Conservation (phyloP, 2,113 vertebrate species). For the Aplodontia rufa region DNA sequence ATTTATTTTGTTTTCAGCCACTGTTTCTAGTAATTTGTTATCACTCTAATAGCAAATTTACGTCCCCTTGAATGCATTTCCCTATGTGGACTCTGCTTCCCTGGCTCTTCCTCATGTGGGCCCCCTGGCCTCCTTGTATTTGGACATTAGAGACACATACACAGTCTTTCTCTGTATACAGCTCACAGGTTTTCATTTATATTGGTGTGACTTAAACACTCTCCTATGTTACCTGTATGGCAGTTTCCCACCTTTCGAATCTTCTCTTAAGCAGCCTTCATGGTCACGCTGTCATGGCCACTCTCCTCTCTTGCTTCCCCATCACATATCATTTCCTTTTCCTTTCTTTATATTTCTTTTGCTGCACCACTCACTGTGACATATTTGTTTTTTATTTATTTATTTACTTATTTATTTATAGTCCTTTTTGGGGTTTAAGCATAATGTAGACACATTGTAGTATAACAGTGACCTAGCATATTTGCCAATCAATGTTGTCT, state of each 20-base stretch:
- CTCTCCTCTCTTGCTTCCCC: too few species aligned
- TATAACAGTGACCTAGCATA: background rate
- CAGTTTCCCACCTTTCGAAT: background rate
- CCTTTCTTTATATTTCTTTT: background rate
- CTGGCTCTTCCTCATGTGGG: background rate
- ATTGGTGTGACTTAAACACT: background rate
- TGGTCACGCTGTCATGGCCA: too few species aligned
- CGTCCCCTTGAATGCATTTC: background rate
- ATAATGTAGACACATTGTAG: too few species aligned
- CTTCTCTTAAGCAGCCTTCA: too few species aligned
- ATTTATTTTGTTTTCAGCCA: background rate
- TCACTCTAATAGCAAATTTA: background rate
- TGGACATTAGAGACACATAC: accelerated
- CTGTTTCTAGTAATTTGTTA: background rate
- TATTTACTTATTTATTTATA: background rate
- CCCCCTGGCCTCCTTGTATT: too few species aligned
- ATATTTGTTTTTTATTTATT: background rate
- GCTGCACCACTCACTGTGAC: background rate
- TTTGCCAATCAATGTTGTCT: background rate
- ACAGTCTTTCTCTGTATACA: background rate
- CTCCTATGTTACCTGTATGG: background rate
- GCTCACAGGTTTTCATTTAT: background rate
- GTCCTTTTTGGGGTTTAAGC: background rate
- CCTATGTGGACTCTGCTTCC: background rate
- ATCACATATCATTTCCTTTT: too few species aligned